Conservation (phyloP, 2,797 vertebrate species). For the Kryptopterus vitreolus region DNA sequence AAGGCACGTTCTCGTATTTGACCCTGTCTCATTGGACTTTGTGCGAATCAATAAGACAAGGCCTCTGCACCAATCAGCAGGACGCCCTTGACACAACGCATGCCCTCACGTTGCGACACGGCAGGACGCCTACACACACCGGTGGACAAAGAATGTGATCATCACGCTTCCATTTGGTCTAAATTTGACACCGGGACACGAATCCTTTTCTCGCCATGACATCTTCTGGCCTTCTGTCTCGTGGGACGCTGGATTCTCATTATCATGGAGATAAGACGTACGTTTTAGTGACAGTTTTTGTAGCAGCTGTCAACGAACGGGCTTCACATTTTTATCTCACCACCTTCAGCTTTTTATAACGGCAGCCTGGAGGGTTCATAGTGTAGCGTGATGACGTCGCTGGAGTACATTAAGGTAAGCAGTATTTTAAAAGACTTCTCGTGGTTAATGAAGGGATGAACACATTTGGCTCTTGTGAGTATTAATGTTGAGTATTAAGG, state of each 20-base stretch:
- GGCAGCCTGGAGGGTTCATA: not conserved
- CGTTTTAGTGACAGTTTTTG: conserved; percentile 11
- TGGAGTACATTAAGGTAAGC: conserved; percentile 30
- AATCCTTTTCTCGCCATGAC: not conserved
- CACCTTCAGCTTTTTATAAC: not conserved
- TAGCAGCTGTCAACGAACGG: not conserved
- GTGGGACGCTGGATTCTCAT: conserved; percentile 15
- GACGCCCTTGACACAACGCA: not conserved
- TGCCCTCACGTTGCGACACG: conserved; percentile 3
- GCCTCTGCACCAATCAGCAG: conserved; percentile 9
- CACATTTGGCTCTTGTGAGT: conserved; percentile 22
- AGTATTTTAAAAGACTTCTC: conserved; percentile 35
- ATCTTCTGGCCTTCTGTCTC: not conserved
- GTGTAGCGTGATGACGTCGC: not conserved
- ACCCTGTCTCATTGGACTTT: conserved; percentile 14
- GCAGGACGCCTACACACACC: conserved; percentile 12
- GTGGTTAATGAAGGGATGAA: conserved; percentile 41
- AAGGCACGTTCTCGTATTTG: not conserved
- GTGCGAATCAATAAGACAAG: conserved; percentile 24
- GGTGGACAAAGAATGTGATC: not conserved
- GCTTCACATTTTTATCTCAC: not conserved
- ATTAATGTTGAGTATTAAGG: no score
- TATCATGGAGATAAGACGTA: not conserved
- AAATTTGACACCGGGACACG: not conserved
- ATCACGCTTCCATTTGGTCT: not conserved